Evolutionary conservation across 1,140 invertebrate genomes (phyloP), one percentile per base, ranked within the genome.

Genomic region (Ips nitidus): DNA sequence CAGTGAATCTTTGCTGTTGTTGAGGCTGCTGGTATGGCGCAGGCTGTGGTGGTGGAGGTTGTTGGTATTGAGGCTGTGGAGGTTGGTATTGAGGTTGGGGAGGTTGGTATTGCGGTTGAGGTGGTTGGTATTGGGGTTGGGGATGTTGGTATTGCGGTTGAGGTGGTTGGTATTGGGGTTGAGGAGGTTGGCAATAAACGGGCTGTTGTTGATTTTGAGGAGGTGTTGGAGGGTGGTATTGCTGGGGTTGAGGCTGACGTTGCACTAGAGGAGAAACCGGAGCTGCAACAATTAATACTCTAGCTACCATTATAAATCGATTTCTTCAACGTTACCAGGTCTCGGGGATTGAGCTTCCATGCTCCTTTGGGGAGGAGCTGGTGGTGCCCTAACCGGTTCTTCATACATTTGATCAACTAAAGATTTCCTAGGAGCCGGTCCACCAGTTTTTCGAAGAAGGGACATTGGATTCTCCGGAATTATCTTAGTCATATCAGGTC

Each of bases 401-500:
- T 55, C 57, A 52, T 62, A 75, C 53, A 75, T 69, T 47, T 76
- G 62, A 45, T 78, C 76, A 3, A 78, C 45, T 5, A 77, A 73
- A 2, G 73, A 75, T 55, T 74, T 74, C 55, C 73, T 83, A 68
- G 79, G 79, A 59, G 79, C 77, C 0, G 81, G 83, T 41, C 81
- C 81, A 55, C 80, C 79, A 36, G 83, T 83, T 75, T 83, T 84
- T 53, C 80, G 78, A 63, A 85, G 76, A 63, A 81, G 74, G 0
- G 81, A 85, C 77, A 89, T 89, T 2, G 88, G 88, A 78, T 89
- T 89, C 56, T 87, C 81, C 4, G 88, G 88, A 42, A 89, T 89
- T 45, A 80, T 80, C 63, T 77, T 78, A 6, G 88, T 88, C 73
- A 89, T 89, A 79, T 89, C 87, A 38, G 88, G 88, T 59, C 88